These are phyloP conservation scores for Nothobranchius kuhntae DNA, from an alignment of 2,113 vertebrate genomes.

Conservation along the genomic window DNA sequence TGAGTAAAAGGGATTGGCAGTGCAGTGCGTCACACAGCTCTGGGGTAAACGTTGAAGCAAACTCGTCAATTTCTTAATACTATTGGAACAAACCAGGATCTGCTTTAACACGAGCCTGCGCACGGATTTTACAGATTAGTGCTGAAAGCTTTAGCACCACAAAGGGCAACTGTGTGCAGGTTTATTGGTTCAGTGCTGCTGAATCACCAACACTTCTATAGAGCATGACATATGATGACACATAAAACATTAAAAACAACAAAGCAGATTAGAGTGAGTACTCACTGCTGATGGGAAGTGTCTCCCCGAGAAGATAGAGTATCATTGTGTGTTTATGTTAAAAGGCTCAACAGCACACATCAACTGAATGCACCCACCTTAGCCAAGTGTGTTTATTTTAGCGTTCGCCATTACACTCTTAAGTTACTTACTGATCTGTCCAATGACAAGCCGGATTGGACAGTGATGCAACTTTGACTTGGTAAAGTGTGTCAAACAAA, in stretches of 20 bases:
- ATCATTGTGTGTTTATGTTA: neutral
- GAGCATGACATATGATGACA: neutral
- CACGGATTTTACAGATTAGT: neutral
- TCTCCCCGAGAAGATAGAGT: too few species aligned
- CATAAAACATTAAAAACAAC: neutral
- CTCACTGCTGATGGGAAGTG: neutral
- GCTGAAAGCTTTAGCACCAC: neutral
- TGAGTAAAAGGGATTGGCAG: neutral
- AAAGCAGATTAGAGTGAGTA: neutral
- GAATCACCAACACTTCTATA: neutral
- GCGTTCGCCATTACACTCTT: too few species aligned
- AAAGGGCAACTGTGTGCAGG: constrained; percentile 1
- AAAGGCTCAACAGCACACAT: neutral
- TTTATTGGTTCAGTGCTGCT: constrained; percentile 4
- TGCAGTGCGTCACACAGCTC: neutral
- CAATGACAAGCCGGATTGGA: neutral
- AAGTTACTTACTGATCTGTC: too few species aligned
- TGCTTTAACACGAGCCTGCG: neutral
- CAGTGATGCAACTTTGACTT: neutral
- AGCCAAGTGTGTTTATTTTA: neutral
- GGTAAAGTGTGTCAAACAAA: neutral
- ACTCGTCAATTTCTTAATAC: neutral
- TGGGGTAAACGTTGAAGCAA: neutral
- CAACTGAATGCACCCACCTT: neutral
- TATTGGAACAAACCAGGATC: constrained; percentile 2